These are phyloP conservation scores for Podiceps cristatus DNA, from an alignment of 2,113 vertebrate species.

Conservation along the genomic window DNA sequence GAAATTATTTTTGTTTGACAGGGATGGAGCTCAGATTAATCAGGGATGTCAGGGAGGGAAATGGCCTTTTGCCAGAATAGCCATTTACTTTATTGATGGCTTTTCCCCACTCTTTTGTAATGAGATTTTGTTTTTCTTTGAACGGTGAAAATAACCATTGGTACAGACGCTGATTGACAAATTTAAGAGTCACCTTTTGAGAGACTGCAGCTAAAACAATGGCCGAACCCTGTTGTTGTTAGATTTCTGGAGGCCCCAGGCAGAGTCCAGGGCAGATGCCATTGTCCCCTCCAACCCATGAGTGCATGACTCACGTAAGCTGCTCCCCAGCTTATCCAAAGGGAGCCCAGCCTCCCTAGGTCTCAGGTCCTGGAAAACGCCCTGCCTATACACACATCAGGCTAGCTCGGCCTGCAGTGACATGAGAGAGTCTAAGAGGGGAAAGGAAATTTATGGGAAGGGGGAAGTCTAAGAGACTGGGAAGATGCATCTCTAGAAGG, in stretches of 20 bases:
- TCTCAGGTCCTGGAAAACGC: background rate
- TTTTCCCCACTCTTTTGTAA: background rate
- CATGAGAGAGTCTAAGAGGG: background rate
- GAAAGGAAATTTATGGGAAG: background rate
- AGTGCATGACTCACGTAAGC: background rate
- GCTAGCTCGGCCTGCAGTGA: background rate
- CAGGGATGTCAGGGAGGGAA: background rate
- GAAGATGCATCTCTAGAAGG: background rate
- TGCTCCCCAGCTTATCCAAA: background rate
- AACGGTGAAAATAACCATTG: background rate
- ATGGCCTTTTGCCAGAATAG: background rate
- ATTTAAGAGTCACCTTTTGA: background rate
- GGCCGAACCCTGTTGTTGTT: background rate
- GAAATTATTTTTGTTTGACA: background rate
- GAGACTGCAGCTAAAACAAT: background rate
- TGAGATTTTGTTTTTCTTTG: conserved; percentile 2
- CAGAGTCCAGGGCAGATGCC: background rate
- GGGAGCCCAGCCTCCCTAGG: background rate
- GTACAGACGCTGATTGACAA: background rate
- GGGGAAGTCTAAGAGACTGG: conserved; percentile 6
- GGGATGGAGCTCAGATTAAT: background rate
- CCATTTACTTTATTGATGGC: conserved; percentile 16
- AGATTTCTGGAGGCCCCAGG: background rate
- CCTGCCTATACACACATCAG: background rate
- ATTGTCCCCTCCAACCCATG: background rate